A percentile compares a stretch with the other conserved stretches of the same genome.
Conservation (phyloP, 2,113 vertebrate species). For the Gambusia holbrooki region DNA sequence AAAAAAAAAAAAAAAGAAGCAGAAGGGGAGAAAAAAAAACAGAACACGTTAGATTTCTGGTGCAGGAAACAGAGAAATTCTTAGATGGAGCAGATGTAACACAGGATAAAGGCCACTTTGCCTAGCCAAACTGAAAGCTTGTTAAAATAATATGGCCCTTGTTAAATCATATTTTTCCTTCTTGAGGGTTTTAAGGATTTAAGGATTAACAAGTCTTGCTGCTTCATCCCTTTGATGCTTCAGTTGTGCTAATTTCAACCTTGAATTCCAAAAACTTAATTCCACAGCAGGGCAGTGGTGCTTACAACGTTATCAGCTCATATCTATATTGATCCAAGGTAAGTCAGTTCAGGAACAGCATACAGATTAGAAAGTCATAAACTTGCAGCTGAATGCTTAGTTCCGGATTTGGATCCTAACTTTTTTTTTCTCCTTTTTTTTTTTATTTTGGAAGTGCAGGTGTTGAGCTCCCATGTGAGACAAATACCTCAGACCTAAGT, state of each 20-base stretch:
- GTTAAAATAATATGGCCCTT: constrained; percentile 58
- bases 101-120: constrained; percentile 40
- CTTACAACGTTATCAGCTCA: constrained; percentile 35
- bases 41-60: constrained; percentile 47
- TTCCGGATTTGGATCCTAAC: background rate
- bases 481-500: constrained; percentile 50
- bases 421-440: background rate
- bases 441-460: background rate
- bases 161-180: constrained; percentile 60
- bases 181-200: constrained; percentile 65
- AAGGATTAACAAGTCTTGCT: constrained; percentile 51
- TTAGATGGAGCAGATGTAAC: constrained; percentile 34
- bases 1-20: constrained; percentile 32
- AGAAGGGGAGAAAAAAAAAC: constrained; percentile 25
- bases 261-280: constrained; percentile 64
- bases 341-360: constrained; percentile 25
- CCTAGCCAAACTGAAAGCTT: constrained; percentile 50
- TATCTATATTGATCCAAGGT: constrained; percentile 42
- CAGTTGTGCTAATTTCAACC: constrained; percentile 63
- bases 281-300: constrained; percentile 47
- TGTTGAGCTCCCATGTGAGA: constrained; percentile 34
- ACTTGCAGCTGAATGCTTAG: background rate
- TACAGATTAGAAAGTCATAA: constrained; percentile 3
- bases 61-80: constrained; percentile 49
- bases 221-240: constrained; percentile 39